phyloP scores from a whole-genome alignment of 2,888 invertebrate genomes.

The Volucella inanis region DNA sequence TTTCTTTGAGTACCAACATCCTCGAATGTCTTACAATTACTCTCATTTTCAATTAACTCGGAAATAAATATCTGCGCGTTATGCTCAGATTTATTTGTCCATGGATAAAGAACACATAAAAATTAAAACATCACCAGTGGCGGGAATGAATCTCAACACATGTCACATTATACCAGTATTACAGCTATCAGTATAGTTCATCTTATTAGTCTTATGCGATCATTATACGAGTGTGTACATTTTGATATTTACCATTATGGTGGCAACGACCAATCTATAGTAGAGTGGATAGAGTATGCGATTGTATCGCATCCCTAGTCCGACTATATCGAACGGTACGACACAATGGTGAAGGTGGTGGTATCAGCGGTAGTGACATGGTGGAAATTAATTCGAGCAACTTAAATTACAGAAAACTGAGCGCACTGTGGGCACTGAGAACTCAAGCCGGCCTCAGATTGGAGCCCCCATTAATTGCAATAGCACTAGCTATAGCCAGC shows the following conservation, averaged over 20 bases:
- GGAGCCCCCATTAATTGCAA: conserved; percentile 70
- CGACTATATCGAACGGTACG: not conserved
- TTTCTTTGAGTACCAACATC: conserved; percentile 73
- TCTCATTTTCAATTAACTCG: conserved; percentile 69
- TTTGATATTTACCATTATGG: conserved; percentile 28
- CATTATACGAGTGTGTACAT: conserved; percentile 15
- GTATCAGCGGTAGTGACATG: conserved; percentile 9
- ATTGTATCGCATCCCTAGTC: not conserved
- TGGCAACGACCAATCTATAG: conserved; percentile 31
- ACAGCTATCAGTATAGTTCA: conserved; percentile 50
- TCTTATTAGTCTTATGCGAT: conserved; percentile 48
- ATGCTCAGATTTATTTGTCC: conserved; percentile 60
- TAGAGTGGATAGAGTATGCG: too few species aligned
- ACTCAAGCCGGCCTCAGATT: conserved; percentile 18
- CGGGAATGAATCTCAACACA: conserved; percentile 58
- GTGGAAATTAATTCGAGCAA: conserved; percentile 62
- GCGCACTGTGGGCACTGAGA: conserved; percentile 31
- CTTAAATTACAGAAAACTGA: conserved; percentile 50
- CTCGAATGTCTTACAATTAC: conserved; percentile 68
- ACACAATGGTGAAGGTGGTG: not conserved
- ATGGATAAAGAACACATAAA: conserved; percentile 41
- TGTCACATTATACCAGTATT: conserved; percentile 66
- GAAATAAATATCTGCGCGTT: conserved; percentile 61
- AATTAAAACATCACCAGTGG: conserved; percentile 68
- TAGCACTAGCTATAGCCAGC: too few species aligned